These are phyloP conservation scores for Ceraclea dissimilis DNA, from an alignment of 2,888 invertebrate species.

Conservation along the genomic window DNA sequence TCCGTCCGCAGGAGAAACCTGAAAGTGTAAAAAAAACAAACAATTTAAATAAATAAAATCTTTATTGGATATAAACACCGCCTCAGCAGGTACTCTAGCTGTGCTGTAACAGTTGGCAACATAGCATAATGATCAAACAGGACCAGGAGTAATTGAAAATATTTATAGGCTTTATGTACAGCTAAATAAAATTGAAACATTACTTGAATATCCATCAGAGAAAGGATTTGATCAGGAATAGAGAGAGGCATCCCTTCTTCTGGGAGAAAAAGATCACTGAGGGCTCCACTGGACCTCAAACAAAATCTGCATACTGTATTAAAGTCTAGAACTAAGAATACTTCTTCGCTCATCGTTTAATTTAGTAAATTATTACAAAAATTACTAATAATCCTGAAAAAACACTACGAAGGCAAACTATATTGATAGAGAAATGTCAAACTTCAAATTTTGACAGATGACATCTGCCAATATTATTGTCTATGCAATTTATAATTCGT, in stretches of 20 bases:
- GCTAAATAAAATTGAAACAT: too few species aligned
- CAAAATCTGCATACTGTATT: slow-evolving; percentile 25
- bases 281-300: slow-evolving; percentile 17
- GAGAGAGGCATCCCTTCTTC: slow-evolving; percentile 6
- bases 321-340: slow-evolving; percentile 21
- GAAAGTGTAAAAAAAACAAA: slow-evolving; percentile 9
- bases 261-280: slow-evolving; percentile 17
- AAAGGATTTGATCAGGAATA: slow-evolving; percentile 12
- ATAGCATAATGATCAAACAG: too few species aligned
- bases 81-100: too few species aligned
- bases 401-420: not conserved
- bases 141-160: too few species aligned
- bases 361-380: not conserved
- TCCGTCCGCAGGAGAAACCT: slow-evolving; percentile 17
- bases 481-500: too few species aligned
- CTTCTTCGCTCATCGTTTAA: slow-evolving; percentile 13
- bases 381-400: not conserved
- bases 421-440: not conserved
- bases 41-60: too few species aligned
- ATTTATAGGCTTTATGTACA: too few species aligned
- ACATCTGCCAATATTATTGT: too few species aligned
- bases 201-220: slow-evolving; percentile 20
- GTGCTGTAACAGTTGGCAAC: too few species aligned
- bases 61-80: too few species aligned
- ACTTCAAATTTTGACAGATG: too few species aligned